phyloP scores from a whole-genome alignment of 2,113 vertebrate genomes.

The Ptilonorhynchus violaceus region DNA sequence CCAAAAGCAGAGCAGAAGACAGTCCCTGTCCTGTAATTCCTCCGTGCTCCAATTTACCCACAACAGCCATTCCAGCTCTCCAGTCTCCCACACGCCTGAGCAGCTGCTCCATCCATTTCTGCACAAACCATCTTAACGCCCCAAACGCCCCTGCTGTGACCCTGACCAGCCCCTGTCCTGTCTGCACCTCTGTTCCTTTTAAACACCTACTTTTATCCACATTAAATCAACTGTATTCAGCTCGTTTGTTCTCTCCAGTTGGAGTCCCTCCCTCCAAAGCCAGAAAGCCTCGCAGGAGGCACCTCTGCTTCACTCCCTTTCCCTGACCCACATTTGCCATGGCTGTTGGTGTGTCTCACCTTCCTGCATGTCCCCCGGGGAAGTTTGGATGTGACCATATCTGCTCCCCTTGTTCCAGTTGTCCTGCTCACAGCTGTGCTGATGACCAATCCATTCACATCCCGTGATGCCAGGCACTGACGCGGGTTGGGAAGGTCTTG shows the following conservation, averaged over 20 bases:
- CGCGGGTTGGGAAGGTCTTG: neutral
- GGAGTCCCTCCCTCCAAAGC: neutral
- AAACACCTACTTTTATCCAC: neutral
- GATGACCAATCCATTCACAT: neutral
- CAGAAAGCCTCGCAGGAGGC: neutral
- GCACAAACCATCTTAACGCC: neutral
- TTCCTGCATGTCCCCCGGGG: neutral
- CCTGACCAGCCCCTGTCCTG: neutral
- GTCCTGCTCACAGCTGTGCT: neutral
- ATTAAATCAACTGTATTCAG: neutral
- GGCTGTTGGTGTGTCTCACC: neutral
- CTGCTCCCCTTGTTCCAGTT: neutral
- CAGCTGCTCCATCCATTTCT: neutral
- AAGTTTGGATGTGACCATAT: neutral
- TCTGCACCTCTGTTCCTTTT: neutral
- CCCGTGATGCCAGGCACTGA: fast-evolving
- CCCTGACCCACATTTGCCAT: neutral
- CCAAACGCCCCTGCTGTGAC: neutral
- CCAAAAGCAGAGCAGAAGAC: neutral
- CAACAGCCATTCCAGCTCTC: neutral
- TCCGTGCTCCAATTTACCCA: neutral
- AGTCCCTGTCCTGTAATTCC: neutral
- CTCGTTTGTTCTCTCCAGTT: neutral
- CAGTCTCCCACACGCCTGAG: neutral
- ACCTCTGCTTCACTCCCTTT: neutral